Evolutionary conservation across 2,888 invertebrate species (phyloP), one percentile per base, ranked within the genome.

Genomic region (Cylloceria caligata): DNA sequence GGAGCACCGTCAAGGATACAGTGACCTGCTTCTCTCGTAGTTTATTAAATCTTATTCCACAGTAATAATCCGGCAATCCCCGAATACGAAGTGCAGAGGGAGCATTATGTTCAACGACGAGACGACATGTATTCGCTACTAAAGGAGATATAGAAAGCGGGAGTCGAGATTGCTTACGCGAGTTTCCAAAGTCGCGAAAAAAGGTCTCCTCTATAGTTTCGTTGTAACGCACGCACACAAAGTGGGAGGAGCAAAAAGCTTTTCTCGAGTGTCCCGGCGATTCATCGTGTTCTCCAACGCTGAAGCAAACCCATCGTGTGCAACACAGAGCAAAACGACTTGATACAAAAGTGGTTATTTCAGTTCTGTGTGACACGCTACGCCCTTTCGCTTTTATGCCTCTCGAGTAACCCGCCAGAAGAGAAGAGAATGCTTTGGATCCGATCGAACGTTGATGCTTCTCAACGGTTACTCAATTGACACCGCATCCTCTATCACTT

Each of bases 381-480:
- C 27, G 52, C 3, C 21, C n/a, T 39, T 69, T 55, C 24, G 27
- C 27, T 11, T 39, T 57, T 55, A 39, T 19, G 27, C 42, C 24
- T n/a, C 34, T 30, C 19, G 45, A 9, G 24, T 27, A 19, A 13
- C 13, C 21, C 36, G 30, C 45, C 19, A 34, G 60, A 7, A 34
- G 21, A 7, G 30, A 72, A 57, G 11, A 45, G 13, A 60, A 47
- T 47, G 72, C 72, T 45, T 71, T 71, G 60, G 45, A 72, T 60
- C 34, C 60, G 60, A 60, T 60, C 72, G 72, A 72, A 60, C 45
- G 57, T 72, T 30, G 72, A 13, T 72, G 60, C 72, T 72, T 60
- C 21, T 71, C 30, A 42, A 30, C 34, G 9, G 30, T 60, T 34
- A 34, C 72, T 45, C 60, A 27, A 72, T 45, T 16, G 60, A 34